These are phyloP conservation scores for Ichneumoninae sp. DNA, from an alignment of 2,888 invertebrate species.

Conservation along the genomic window DNA sequence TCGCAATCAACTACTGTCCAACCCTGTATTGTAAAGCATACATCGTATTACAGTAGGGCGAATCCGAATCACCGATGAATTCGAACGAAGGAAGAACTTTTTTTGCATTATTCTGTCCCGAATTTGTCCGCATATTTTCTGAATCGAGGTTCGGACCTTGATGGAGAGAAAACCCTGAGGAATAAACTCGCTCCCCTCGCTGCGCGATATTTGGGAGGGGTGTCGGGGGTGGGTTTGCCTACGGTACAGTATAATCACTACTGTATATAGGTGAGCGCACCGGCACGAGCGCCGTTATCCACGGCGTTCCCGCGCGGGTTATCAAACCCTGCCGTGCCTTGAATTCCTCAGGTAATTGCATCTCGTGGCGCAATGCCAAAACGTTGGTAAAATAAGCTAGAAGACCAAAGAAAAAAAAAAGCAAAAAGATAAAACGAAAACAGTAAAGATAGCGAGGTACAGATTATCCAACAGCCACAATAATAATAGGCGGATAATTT, in stretches of 20 bases:
- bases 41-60: slow-evolving; percentile 6
- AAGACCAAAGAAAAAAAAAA: slow-evolving; percentile 46
- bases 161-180: slow-evolving; percentile 40
- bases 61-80: slow-evolving; percentile 46
- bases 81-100: slow-evolving; percentile 30
- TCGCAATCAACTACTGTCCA: slow-evolving; percentile 54
- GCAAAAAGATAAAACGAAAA: slow-evolving; percentile 32
- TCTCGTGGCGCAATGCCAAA: slow-evolving; percentile 77
- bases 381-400: slow-evolving; percentile 34
- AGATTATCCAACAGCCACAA: slow-evolving; percentile 22
- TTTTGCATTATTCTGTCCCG: not conserved
- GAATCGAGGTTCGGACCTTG: slow-evolving; percentile 41
- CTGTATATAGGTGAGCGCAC: slow-evolving; percentile 8
- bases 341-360: slow-evolving; percentile 83
- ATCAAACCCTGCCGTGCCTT: slow-evolving; percentile 77
- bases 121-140: not conserved
- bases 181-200: not conserved
- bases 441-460: slow-evolving; percentile 16
- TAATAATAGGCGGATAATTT: not conserved
- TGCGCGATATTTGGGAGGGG: slow-evolving; percentile 12
- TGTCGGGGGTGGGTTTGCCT: slow-evolving; percentile 38
- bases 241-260: not conserved
- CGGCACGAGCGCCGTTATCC: slow-evolving; percentile 46
- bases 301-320: slow-evolving; percentile 70
- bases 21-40: slow-evolving; percentile 3